Evolutionary conservation across 2,888 invertebrate species (phyloP).

Genomic region (Allacma fusca): DNA sequence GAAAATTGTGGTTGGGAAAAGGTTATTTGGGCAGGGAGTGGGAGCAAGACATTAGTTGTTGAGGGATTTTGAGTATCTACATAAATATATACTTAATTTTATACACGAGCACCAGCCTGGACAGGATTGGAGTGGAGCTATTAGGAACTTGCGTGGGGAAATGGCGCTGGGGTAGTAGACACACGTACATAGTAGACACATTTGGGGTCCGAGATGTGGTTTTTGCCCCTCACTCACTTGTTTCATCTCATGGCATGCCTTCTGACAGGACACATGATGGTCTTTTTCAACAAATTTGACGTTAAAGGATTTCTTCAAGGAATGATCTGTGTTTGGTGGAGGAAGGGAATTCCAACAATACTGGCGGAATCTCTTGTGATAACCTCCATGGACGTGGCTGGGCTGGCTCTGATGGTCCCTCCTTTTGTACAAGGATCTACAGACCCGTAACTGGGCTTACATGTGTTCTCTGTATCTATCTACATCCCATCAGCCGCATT

Average conservation of each 20-base stretch:
- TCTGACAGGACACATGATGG: constrained; percentile 43
- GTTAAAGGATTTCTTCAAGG: constrained; percentile 40
- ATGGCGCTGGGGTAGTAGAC: neutral
- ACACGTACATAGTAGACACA: neutral
- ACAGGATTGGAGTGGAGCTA: neutral
- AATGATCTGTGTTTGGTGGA: constrained; percentile 4
- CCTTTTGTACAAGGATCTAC: too few relatives aligned
- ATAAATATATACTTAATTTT: neutral
- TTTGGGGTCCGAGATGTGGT: neutral
- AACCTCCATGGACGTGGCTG: neutral
- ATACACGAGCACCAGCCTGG: neutral
- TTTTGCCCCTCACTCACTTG: constrained; percentile 5
- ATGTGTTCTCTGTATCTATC: too few relatives aligned
- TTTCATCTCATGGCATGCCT: constrained; percentile 22
- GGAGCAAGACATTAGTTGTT: constrained; percentile 7
- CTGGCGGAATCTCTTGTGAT: neutral
- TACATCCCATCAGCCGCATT: too few relatives aligned
- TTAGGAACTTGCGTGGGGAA: neutral
- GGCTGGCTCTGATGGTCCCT: neutral
- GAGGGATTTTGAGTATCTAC: neutral
- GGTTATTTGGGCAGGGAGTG: neutral
- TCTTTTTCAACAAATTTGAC: constrained; percentile 42
- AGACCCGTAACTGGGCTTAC: too few relatives aligned
- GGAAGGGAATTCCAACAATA: constrained; percentile 26
- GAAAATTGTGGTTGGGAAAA: constrained; percentile 6